These are phyloP conservation scores for Hirudinaria manillensis DNA, from an alignment of 2,888 invertebrate genomes.

Conservation along the genomic window DNA sequence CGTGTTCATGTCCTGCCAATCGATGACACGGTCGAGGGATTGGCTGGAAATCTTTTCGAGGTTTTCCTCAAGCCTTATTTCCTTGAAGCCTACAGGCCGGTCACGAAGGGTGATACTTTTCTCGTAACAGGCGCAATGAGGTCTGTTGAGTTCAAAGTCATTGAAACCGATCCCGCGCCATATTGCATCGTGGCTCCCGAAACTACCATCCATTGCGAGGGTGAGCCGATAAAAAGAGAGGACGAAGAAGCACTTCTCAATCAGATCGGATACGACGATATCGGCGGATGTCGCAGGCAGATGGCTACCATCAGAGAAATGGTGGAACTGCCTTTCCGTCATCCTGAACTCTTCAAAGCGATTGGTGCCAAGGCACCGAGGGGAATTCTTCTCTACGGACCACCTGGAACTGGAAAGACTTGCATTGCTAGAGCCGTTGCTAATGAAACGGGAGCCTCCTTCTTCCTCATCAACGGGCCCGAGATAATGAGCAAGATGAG, in stretches of 20 bases:
- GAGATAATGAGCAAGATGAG: constrained; percentile 99
- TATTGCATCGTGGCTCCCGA: constrained; percentile 99
- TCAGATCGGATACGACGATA: constrained; percentile 97
- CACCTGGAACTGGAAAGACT: constrained; percentile 86
- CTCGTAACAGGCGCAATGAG: constrained; percentile 96
- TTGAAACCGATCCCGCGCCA: constrained; percentile 94
- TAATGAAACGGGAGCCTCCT: constrained; percentile 94
- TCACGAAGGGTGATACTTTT: constrained; percentile 90
- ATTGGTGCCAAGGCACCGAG: constrained; percentile 97
- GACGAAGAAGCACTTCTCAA: constrained; percentile 96
- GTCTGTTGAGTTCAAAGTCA: constrained; percentile 97
- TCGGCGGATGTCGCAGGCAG: constrained; percentile 97
- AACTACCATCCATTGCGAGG: constrained; percentile 97
- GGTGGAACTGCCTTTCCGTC: constrained; percentile 94
- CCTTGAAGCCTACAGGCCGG: constrained; percentile 94
- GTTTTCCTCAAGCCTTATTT: constrained; percentile 98
- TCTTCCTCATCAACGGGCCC: constrained; percentile 65
- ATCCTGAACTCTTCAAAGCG: constrained; percentile 97
- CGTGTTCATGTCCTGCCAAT: constrained; percentile 94
- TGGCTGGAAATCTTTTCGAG: constrained; percentile 92
- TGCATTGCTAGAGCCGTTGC: constrained; percentile 97
- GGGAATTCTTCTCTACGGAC: constrained; percentile 93
- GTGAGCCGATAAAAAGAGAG: constrained; percentile 66
- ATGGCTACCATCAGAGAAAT: constrained; percentile 99
- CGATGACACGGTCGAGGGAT: constrained; percentile 95